Base-by-base conservation (phyloP, 2,888 invertebrate genomes). In the Lacanobia wlatinum region DNA sequence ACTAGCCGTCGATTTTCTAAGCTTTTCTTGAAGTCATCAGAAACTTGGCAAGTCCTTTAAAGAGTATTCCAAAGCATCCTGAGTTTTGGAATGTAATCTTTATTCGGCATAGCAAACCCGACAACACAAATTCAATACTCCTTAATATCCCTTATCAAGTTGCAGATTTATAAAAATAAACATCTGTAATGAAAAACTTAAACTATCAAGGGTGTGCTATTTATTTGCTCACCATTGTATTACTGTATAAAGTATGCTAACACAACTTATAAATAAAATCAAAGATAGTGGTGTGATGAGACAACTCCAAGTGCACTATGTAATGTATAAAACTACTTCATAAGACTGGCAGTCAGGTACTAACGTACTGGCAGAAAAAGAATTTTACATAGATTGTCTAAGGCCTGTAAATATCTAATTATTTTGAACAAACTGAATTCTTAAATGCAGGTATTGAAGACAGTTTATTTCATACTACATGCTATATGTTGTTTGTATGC, bases 221-320 rank as follows among this genome's bases (percentile, higher is more conserved):
- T 85, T 82, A 80, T 73, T 82, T 80, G 80, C 86, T 78, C 64
- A 52, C 64, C 78, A 82, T 46, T 84, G 74, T 67, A 56, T 69
- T 43, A 74, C 68, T 70, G 61, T 68, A 53, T 75, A 71, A 58
- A 70, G 60, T 78, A 83, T 74, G 78, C 73, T 84, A 84, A 80
- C 76, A 83, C 70, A 85, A 82, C 80, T 84, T 85, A 85, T 52
- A 76, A 34, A 76, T 78, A 72, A 77, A 70, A 60, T 65, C 63
- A 67, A 74, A 81, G 62, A 73, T 70, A 72, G 71, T 74, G 75
- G 73, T 80, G 70, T 72, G 61, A 82, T 55, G 77, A 62, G 72
- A 71, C 40, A 66, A 66, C 65, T 69, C 75, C 76, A 80, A 84
- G 76, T 72, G 76, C 76, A 70, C 75, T 75, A 60, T 53, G 60